phyloP scores from a whole-genome alignment of 2,797 vertebrate species.

The Antrozous pallidus region DNA sequence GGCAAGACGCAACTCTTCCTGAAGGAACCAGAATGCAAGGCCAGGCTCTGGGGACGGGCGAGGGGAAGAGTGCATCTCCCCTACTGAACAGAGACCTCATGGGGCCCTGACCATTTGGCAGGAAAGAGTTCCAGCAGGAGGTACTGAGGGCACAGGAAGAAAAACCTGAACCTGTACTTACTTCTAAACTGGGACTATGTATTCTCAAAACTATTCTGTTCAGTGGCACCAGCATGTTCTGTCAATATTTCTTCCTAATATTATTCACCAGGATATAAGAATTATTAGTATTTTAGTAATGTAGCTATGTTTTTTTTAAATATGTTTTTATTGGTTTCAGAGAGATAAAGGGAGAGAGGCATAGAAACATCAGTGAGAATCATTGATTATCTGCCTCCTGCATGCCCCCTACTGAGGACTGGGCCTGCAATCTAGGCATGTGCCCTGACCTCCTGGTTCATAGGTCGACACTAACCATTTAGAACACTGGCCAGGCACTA shows the following conservation, averaged over 20 bases:
- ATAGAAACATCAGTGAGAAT: no score
- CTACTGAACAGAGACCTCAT: not conserved
- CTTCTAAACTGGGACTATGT: not conserved
- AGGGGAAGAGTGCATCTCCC: not conserved
- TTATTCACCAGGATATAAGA: not conserved
- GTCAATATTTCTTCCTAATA: constrained; percentile 15
- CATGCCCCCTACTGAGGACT: no score
- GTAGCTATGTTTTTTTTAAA: not conserved
- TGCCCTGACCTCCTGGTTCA: no score
- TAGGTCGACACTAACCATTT: no score
- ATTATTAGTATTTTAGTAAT: constrained; percentile 11
- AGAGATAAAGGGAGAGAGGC: no score
- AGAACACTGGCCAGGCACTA: no score
- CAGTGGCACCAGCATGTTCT: not conserved
- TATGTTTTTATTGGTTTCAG: no score
- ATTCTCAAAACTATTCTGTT: not conserved
- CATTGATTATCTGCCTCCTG: no score
- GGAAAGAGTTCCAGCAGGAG: not conserved
- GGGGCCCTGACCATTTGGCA: not conserved
- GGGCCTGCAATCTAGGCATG: no score
- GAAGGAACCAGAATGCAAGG: not conserved
- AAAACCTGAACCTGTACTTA: not conserved
- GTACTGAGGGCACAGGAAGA: not conserved
- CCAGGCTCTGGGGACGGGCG: not conserved
- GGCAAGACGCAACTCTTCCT: not conserved